Conservation (phyloP, 2,797 vertebrate species). For the Myripristis jacobus region DNA sequence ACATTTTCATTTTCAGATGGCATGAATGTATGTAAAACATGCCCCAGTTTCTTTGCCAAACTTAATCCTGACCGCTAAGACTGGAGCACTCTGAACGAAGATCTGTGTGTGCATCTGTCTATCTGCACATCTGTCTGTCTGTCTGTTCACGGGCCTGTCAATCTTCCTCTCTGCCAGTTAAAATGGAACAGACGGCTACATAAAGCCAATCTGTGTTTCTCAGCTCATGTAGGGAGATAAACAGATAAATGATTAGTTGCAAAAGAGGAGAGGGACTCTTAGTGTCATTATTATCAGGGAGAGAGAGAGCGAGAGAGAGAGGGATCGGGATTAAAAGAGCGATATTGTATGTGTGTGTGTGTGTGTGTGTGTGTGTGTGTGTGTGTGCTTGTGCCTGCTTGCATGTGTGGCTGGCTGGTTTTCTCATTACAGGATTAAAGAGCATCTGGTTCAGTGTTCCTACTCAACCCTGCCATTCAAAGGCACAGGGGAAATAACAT, state of each 20-base stretch:
- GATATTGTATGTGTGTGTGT: conserved; percentile 64
- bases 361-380: conserved; percentile 19
- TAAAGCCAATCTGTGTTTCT: conserved; percentile 72
- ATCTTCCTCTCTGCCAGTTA: conserved; percentile 46
- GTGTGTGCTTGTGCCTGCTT: background rate
- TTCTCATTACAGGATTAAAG: conserved; percentile 83
- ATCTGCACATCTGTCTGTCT: conserved; percentile 60
- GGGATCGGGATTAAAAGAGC: conserved; percentile 74
- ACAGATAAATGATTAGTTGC: conserved; percentile 77
- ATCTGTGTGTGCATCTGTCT: conserved; percentile 48
- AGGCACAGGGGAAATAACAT: conserved; percentile 75
- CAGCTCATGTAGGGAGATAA: conserved; percentile 64
- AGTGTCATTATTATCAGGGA: conserved; percentile 68
- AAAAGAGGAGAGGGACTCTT: conserved; percentile 71
- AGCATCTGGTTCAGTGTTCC: conserved; percentile 83
- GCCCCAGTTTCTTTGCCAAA: conserved; percentile 54
- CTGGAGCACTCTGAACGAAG: conserved; percentile 30
- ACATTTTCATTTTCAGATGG: conserved; percentile 26
- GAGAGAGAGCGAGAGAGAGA: conserved; percentile 49
- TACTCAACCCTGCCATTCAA: conserved; percentile 75
- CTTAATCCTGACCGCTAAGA: conserved; percentile 55
- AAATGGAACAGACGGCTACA: conserved; percentile 63
- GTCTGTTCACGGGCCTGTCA: conserved; percentile 52
- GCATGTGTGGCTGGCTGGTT: conserved; percentile 76
- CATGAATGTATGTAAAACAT: conserved; percentile 39